A percentile compares a stretch with the other conserved stretches of the same genome.
phyloP scores from a whole-genome alignment of 2,113 vertebrate species.

The Lepus europaeus region DNA sequence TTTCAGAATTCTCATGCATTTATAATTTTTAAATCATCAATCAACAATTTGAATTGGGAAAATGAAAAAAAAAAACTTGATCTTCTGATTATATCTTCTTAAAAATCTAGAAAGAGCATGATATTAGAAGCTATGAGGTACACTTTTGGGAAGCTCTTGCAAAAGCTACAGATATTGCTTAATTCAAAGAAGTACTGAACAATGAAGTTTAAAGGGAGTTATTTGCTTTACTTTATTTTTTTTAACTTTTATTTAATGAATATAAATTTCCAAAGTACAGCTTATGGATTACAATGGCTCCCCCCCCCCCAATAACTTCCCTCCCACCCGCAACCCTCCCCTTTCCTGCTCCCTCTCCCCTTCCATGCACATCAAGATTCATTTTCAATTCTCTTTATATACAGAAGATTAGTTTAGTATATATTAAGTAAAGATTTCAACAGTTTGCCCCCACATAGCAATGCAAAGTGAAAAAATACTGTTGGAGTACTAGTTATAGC shows the following conservation, averaged over 20 bases:
- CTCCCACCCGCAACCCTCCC: no score
- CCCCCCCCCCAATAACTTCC: no score
- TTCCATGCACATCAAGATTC: no score
- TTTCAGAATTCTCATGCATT: background rate
- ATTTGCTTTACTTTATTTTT: constrained; percentile 70
- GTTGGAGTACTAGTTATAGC: no score
- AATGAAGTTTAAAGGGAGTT: constrained; percentile 67
- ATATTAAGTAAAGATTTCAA: no score
- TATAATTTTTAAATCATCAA: constrained; percentile 19
- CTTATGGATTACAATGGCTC: no score
- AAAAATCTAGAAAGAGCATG: constrained; percentile 14
- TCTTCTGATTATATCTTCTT: background rate
- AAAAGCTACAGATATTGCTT: constrained; percentile 46
- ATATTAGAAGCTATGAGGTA: constrained; percentile 1
- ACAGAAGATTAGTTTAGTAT: no score
- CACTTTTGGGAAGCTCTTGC: background rate
- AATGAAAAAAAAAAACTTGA: background rate
- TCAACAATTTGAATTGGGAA: constrained; percentile 17
- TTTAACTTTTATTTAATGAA: background rate
- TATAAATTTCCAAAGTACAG: no score
- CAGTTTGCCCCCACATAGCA: no score
- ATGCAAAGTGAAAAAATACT: no score
- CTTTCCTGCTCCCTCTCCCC: no score
- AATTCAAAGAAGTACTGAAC: constrained; percentile 55
- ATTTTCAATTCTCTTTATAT: no score